Evolutionary conservation across 1,140 invertebrate species (phyloP), one percentile per base, ranked within the genome.

Genomic region (Plutomurus gul): DNA sequence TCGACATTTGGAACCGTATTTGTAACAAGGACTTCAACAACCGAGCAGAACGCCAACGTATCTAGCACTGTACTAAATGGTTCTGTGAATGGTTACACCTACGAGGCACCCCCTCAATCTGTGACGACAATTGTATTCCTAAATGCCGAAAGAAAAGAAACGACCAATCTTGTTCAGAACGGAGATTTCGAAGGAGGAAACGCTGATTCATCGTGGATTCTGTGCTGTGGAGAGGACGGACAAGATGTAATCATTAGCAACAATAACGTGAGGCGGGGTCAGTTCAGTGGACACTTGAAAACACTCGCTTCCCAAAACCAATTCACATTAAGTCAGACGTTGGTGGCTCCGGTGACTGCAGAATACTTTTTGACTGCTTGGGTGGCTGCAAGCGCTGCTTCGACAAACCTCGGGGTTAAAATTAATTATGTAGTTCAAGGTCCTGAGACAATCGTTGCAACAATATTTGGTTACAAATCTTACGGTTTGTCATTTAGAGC

Each of bases 151-250:
- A 1, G 25, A 16, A 33, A 43, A 7, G 46, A n/a, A 6, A n/a
- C 30, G 0, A 20, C 18, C 7, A 80, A 75, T 76, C 22, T 80
- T n/a, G 30, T 80, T 1, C 16, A n/a, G 3, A 76, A 80, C 46
- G 79, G 79, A 4, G 60, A 80, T 40, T 80, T 80, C 39, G 79
- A 80, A 56, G 10, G 3, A 3, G 37, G 20, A n/a, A 20, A 27
- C 4, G 46, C 39, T 3, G 18, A n/a, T n/a, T 3, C 27, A 7
- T 72, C 40, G 3, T 30, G 56, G 39, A 30, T 18, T 70, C 39
- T 70, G 36, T 71, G 36, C 10, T 37, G 51, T 8, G 49, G 37
- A 7, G 30, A 18, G 4, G 60, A 76, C 10, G 33, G 16, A 4
- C 46, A 65, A 10, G 22, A 36, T 22, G 33, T 33, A 25, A 36